Evolutionary conservation across 2,888 invertebrate genomes (phyloP), one percentile per base, ranked within the genome.

Genomic region (Sisyra nigra): DNA sequence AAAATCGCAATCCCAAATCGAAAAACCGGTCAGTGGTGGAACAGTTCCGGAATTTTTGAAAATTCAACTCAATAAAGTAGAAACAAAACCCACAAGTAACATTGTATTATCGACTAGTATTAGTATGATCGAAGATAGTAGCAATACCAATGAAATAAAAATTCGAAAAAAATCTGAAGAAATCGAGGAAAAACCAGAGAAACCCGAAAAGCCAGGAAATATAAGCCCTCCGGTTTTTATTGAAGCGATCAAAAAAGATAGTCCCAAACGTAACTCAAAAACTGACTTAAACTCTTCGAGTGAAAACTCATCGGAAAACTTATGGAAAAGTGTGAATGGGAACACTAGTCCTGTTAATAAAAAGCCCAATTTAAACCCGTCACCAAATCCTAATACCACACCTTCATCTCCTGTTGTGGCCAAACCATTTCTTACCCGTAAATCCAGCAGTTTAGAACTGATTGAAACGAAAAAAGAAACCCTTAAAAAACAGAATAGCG

Each of bases 61-160:
- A 53, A 75, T 79, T 44, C 80, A 81, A 57, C 54, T 81, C 37
- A 78, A 80, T 55, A 75, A 75, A 55, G 76, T 81, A 5, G 80
- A 81, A 52, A 63, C 67, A 8, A 71, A 72, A 51, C 70, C 75
- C 0, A 55, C 68, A 8, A 72, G 71, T 29, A 75, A 79, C 53
- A 67, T 80, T 29, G 76, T 80, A 41, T 61, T 80, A 49, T 72
- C 78, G 17, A 76, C 75, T 46, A 74, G 72, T 50, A 58, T 67
- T 8, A 53, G 53, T 42, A 48, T 53, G 11, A 45, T 48, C 3
- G 57, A 57, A 10, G 54, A 56, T 30, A 51, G 52, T 44, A 48
- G 41, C 14, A 49, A 47, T 7, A 46, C 45, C 19, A 41, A 49
- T 17, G 41, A 43, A n/a, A 40, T 45, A 4, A 48, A 49, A 41